A percentile compares a stretch with the other conserved stretches of the same genome.
Conservation (phyloP, 2,797 vertebrate genomes). For the Peromyscus nudipes region DNA sequence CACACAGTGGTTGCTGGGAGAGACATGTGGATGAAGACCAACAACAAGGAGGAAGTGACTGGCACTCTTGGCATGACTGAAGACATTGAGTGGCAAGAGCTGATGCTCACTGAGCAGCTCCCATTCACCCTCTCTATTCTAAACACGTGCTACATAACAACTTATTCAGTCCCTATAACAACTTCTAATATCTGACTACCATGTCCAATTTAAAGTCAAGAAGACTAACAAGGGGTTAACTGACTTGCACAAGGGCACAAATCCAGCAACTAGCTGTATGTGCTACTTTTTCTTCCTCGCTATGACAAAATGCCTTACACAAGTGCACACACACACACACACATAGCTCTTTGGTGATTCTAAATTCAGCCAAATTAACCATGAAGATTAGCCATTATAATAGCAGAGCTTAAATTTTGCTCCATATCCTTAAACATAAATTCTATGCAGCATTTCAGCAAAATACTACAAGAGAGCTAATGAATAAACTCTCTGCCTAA, state of each 20-base stretch:
- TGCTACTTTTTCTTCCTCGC: no score
- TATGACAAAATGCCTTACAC: no score
- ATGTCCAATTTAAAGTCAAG: no score
- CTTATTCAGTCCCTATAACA: no score
- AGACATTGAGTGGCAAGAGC: background rate
- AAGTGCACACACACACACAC: background rate
- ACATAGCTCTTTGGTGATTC: background rate
- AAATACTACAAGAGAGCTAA: background rate
- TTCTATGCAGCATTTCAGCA: background rate
- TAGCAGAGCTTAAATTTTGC: background rate
- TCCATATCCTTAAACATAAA: background rate
- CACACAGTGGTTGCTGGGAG: background rate
- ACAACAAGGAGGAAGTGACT: background rate
- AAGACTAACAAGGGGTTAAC: no score
- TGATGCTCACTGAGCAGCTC: background rate
- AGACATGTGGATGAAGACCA: background rate
- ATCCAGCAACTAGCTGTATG: no score
- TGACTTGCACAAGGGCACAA: no score
- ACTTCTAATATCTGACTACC: no score
- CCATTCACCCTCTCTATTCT: no score
- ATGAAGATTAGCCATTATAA: background rate
- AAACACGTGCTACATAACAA: no score
- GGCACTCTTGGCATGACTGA: background rate
- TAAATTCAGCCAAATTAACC: background rate
- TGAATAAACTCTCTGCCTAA: background rate